Base-by-base conservation (phyloP, 2,888 invertebrate species). In the Strigamia crassipes region DNA sequence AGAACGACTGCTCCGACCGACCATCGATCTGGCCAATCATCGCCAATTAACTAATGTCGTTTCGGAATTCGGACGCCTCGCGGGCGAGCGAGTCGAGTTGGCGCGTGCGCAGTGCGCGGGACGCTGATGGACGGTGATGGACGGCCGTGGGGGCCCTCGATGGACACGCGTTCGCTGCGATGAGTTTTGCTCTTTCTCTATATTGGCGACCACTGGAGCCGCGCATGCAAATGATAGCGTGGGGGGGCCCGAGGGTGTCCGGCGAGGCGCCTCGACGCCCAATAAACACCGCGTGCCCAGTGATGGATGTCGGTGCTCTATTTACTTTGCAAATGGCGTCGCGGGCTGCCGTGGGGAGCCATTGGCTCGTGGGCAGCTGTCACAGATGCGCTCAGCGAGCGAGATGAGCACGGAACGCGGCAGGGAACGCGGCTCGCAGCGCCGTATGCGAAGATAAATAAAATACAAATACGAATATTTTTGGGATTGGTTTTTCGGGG, bases 301-400 rank as follows among this genome's bases (percentile, higher is more conserved):
- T 73, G 73, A 73, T 73, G 73, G 73, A 73, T 73, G 73, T 73
- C 31, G 73, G 73, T 31, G 73, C 73, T 73, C 31, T 73, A 73
- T 73, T 73, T 73, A 73, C 73, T 73, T 73, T 73, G 73, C 73
- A 73, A 73, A 73, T 73, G 73, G 73, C 73, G 73, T 73, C 73
- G 73, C 31, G 31, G 46, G 27, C 13, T 73, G 73, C 73, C 73
- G 31, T 73, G 12, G 73, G 73, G 73, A 73, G 73, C 73, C 73
- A 73, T 73, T 73, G 73, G 73, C 73, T 73, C 31, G 73, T 73
- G 73, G 73, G 73, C 73, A 73, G 27, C 73, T 73, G 73, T 73
- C 73, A 73, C 1, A 4, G 73, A 31, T 73, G 73, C 73, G 31
- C 56, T 18, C 18, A 1, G 1, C 4, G 56, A 27, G 27, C 27